Conservation (phyloP, 1,140 invertebrate genomes). For the Calycopis cecrops region DNA sequence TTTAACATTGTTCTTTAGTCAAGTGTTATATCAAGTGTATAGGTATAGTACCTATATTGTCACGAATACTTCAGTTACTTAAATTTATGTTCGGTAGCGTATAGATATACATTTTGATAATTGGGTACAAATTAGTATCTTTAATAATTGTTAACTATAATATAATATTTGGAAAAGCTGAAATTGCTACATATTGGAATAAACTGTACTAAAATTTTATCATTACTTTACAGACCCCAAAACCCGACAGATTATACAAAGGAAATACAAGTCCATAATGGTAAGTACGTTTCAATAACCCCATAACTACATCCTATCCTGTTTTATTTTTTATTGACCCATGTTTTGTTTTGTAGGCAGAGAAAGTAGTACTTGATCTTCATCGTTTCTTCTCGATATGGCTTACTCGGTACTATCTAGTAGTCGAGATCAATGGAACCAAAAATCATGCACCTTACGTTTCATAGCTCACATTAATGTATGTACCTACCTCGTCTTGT, state of each 20-base stretch:
- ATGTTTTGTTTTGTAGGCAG: slow-evolving; percentile 70
- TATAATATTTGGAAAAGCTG: too few species aligned
- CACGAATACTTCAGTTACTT: too few species aligned
- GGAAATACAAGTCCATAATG: slow-evolving; percentile 99
- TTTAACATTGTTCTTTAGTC: too few species aligned
- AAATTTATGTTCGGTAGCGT: too few species aligned
- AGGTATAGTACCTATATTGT: too few species aligned
- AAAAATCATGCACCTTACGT: slow-evolving; percentile 57
- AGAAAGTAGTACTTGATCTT: slow-evolving; percentile 71
- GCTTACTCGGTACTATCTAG: slow-evolving; percentile 64
- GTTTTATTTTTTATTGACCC: slow-evolving; percentile 39
- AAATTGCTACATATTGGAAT: too few species aligned
- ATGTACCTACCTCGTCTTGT: slow-evolving; percentile 46
- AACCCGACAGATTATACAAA: slow-evolving; percentile 95
- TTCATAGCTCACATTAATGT: slow-evolving; percentile 58
- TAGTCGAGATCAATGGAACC: slow-evolving; percentile 50
- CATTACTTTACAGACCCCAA: slow-evolving; percentile 91
- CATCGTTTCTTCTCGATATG: slow-evolving; percentile 72
- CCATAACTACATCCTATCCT: slow-evolving; percentile 26
- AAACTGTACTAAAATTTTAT: background rate
- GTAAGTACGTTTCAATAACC: slow-evolving; percentile 78
- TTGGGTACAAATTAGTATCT: too few species aligned
- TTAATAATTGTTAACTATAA: too few species aligned
- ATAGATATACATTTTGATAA: too few species aligned
- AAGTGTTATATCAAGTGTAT: too few species aligned